Base-by-base conservation (phyloP, 2,888 invertebrate genomes). In the Drosophila cognata region DNA sequence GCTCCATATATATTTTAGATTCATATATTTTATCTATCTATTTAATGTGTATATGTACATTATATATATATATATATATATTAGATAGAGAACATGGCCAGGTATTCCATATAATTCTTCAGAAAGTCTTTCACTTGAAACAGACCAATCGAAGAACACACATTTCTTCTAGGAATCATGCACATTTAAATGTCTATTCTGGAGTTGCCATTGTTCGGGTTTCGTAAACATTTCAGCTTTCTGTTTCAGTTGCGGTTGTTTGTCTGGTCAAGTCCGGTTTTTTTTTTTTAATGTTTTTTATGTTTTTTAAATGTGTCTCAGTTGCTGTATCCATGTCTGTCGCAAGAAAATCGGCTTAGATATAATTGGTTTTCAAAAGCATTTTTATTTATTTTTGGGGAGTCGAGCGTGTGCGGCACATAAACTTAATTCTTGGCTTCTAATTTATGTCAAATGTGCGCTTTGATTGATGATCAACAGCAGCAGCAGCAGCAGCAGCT, bases 361-460 rank as follows among this genome's bases (percentile, higher is more conserved):
- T 77, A 66, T 70, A 82, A 79, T 71, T 77, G 65, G 53, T 59
- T 61, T 64, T 35, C 48, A 65, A 72, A 63, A 60, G 60, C 41
- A 64, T 64, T 57, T 58, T 31, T 62, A 51, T 50, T 25, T 28
- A 21, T 50, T 59, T 62, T 25, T n/a, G 41, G 43, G 25, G 10
- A 33, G 59, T 41, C 71, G 33, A 35, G 51, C 56, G 55, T 74
- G 58, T 52, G n/a, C 50, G 48, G 63, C 71, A 71, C 71, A 71
- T 76, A 79, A 84, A 76, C 71, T 82, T 76, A 76, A 46, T 79
- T 79, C 82, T 82, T 76, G 82, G 90, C 84, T 88, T 90, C 82
- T 88, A 86, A 86, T 86, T 86, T 90, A 87, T 87, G 86, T 87
- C 89, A 89, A 89, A 89, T 87, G 90, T 69, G 70, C 58, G 79